These are phyloP conservation scores for Melopsittacus undulatus DNA, from an alignment of 2,797 vertebrate species.

Conservation along the genomic window DNA sequence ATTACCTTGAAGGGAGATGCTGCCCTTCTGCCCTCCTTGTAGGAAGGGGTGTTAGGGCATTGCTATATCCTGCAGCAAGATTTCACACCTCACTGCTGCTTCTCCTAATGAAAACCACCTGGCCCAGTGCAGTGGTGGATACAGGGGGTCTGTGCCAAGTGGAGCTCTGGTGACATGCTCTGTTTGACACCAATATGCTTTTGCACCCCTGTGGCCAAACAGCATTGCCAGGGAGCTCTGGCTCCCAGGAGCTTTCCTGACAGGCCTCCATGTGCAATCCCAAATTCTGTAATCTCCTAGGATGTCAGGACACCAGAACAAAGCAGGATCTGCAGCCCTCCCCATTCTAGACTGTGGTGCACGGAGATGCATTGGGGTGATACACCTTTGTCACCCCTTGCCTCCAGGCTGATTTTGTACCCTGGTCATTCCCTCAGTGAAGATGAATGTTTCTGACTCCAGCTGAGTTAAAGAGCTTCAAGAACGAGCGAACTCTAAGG, in stretches of 20 bases:
- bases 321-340: not conserved
- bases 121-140: accelerated
- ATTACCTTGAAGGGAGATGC: not conserved
- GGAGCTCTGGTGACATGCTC: not conserved
- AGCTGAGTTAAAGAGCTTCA: constrained; percentile 31
- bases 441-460: not conserved
- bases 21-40: accelerated
- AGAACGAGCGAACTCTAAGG: constrained; percentile 23
- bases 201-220: not conserved
- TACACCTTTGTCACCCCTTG: not conserved
- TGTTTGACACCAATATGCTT: not conserved
- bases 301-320: not conserved
- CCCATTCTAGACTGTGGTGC: accelerated
- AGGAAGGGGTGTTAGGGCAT: not conserved
- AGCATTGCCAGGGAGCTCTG: not conserved
- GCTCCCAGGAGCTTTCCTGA: not conserved
- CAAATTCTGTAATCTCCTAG: not conserved
- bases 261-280: not conserved
- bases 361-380: accelerated
- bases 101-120: not conserved
- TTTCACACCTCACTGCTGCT: not conserved
- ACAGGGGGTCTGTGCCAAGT: not conserved
- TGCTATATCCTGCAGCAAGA: not conserved
- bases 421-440: not conserved
- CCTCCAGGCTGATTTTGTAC: not conserved